phyloP scores from a whole-genome alignment of 2,113 vertebrate species.

The Gopherus evgoodei region DNA sequence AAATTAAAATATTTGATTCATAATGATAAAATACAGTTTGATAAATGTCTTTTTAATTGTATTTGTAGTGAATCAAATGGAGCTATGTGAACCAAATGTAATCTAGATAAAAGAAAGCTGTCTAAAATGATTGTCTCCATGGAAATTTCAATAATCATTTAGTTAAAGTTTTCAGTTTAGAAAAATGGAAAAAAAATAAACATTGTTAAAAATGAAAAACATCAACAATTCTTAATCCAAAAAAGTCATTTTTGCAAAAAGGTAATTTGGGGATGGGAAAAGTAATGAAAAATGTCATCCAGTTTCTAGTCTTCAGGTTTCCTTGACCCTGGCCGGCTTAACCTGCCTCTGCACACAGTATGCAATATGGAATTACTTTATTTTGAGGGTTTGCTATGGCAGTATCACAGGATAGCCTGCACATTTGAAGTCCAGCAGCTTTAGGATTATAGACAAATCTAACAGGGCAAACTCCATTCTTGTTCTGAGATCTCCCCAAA shows the following conservation, averaged over 20 bases:
- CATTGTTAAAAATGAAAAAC: background rate
- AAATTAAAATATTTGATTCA: background rate
- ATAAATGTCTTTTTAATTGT: background rate
- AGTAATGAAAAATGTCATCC: background rate
- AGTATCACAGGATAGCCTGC: background rate
- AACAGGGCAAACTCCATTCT: background rate
- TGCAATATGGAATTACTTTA: too few species aligned
- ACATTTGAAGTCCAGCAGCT: background rate
- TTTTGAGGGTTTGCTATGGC: too few species aligned
- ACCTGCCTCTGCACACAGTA: background rate
- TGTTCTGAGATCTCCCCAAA: background rate
- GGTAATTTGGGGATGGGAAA: background rate
- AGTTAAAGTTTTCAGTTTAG: background rate
- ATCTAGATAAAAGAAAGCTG: background rate
- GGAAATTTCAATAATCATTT: background rate
- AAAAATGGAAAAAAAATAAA: background rate
- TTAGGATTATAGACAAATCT: background rate
- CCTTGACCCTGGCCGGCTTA: background rate
- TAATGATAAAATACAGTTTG: background rate
- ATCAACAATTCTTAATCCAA: background rate
- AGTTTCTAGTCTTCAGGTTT: background rate
- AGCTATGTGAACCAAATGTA: background rate
- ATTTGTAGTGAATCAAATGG: background rate
- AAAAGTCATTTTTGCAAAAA: background rate
- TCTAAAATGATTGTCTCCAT: background rate